A percentile compares a stretch with the other conserved stretches of the same genome.
These are phyloP conservation scores for Epinotia brunnichana DNA, from an alignment of 2,888 invertebrate species.

Conservation along the genomic window DNA sequence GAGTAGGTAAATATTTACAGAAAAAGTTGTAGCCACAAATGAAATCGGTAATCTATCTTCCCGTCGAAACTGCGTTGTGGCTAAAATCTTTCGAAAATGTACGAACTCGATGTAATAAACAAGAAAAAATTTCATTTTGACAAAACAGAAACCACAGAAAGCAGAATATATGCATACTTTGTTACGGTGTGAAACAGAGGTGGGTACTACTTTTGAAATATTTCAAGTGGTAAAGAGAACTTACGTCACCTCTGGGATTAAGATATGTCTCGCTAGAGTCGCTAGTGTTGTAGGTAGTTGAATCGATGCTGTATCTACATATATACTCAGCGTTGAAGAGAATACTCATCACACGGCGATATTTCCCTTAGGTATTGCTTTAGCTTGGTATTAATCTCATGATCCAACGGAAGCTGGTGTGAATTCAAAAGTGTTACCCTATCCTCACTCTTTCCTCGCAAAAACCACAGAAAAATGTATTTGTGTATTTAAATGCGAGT, in stretches of 20 bases:
- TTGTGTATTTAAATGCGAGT: not conserved
- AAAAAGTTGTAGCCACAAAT: too few species aligned
- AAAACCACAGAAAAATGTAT: not conserved
- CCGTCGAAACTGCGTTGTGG: too few species aligned
- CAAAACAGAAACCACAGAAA: not conserved
- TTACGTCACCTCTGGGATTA: slow-evolving; percentile 36
- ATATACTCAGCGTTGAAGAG: not conserved
- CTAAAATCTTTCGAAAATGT: not conserved
- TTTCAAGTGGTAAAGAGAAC: slow-evolving; percentile 38
- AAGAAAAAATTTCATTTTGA: not conserved
- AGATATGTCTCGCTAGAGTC: slow-evolving; percentile 25
- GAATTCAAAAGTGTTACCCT: not conserved
- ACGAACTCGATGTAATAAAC: not conserved
- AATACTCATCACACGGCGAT: slow-evolving; percentile 9
- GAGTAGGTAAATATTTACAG: too few species aligned
- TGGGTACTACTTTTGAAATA: slow-evolving; percentile 32
- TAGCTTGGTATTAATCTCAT: slow-evolving; percentile 13
- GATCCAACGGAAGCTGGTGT: not conserved
- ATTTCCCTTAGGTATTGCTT: slow-evolving; percentile 21
- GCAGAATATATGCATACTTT: slow-evolving; percentile 1
- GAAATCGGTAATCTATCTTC: not conserved
- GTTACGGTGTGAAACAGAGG: slow-evolving; percentile 21
- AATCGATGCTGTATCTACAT: slow-evolving; percentile 10
- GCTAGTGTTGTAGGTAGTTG: slow-evolving; percentile 16
- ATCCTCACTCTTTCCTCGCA: not conserved